Evolutionary conservation across 1,140 invertebrate genomes (phyloP), one percentile per base, ranked within the genome.

Genomic region (Melipona quadrifasciata): DNA sequence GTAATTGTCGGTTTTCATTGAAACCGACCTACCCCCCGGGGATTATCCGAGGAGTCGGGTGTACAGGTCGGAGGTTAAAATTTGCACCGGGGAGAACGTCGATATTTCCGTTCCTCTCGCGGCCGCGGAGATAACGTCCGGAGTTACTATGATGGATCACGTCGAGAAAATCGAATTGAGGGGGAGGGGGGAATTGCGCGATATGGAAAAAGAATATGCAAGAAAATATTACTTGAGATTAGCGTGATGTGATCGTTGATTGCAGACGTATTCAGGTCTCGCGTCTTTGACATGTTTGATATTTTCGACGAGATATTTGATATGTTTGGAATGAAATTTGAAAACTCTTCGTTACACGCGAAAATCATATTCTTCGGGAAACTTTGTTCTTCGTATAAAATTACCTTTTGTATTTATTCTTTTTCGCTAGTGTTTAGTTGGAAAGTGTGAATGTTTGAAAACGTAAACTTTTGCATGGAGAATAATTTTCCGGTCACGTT

Each of bases 1-100:
- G 51, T 65, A 34, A 76, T 67, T 31, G 80, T 67, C 55, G 53
- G 74, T 83, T 77, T 75, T 58, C 64, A 27, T 51, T 68, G 64
- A 76, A 76, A 61, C 47, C 27, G 76, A 78, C 17, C 76, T 10
- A 65, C 19, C 61, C 61, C 61, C 27, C 4, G 3, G 47, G 58
- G 76, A 78, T 11, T 21, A 61, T 10, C 1, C n/a, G 75, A 17
- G 4, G n/a, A 4, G 16, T 14, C 21, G n/a, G 57, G 4, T 55
- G 47, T 10, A 21, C 51, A 21, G 47, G n/a, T 57, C 21, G 17
- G 19, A 47, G 31, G 31, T 27, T 76, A 61, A 27, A 61, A 17
- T 61, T 61, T 61, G 24, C 24, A 5, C 1, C 14, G 27, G 39
- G 27, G 10, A 47, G 10, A 27, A 17, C 34, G 53, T 57, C 72